Base-by-base conservation (phyloP, 1,140 invertebrate species). In the Sycophila sp. region DNA sequence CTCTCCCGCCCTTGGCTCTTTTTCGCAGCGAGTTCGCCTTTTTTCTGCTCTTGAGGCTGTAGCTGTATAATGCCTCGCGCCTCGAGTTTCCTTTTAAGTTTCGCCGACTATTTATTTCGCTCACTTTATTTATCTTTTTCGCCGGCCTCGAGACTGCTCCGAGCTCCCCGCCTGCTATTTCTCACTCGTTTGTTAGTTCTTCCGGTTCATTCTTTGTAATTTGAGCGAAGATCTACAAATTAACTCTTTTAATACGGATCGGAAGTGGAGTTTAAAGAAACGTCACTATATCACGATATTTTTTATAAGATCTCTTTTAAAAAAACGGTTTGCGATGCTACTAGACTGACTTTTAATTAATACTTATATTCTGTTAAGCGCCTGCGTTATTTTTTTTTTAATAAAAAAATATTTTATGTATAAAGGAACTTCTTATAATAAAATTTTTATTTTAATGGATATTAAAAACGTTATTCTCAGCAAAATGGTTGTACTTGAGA, bases 81-180 rank as follows among this genome's bases (percentile, higher is more conserved):
- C 45, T 51, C 26, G 19, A 19, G 13, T 8, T 45, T 45, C 30
- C 24, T 17, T 11, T n/a, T 15, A 10, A 42, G 26, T 55, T 30
- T 42, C 58, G 10, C 28, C 28, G 30, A 51, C 47, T 51, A 64
- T 64, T 51, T 64, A 53, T 66, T 42, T 66, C 36, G 5, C 34
- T 55, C 49, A 30, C 49, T 60, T 19, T 65, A 51, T 65, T 53
- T 53, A 65, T 65, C 62, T 65, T 65, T 65, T 53, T 38, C 62
- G 26, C 62, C 40, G n/a, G 26, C 32, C 26, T n/a, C n/a, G n/a
- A n/a, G n/a, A 28, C 38, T 45, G 40, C 19, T 60, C n/a, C 38
- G 17, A 60, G 38, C 45, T 60, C 5, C 7, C 62, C 62, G 32
- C 19, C 62, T 19, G 13, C 62, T 42, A 66, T 66, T 66, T 66